Conservation (phyloP, 2,113 vertebrate genomes). For the Microcebus jonahi region DNA sequence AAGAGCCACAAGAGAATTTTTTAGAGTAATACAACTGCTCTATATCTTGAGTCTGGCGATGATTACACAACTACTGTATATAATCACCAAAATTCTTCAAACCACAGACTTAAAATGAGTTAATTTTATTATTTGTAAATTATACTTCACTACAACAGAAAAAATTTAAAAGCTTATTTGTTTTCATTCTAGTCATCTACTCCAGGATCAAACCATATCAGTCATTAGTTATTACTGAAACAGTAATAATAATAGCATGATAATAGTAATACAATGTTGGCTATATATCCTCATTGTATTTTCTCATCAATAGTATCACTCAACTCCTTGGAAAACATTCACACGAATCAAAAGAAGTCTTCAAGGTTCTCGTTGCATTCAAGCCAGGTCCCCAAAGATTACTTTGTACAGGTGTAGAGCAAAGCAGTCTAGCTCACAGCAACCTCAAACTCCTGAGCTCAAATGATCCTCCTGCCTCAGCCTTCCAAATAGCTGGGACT, state of each 20-base stretch:
- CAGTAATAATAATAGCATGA: fast-evolving
- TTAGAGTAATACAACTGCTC: not conserved
- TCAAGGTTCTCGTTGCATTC: not conserved
- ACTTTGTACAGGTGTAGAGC: no score
- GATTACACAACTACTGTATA: fast-evolving
- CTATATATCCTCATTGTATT: not conserved
- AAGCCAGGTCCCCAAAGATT: not conserved
- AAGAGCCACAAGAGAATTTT: not conserved
- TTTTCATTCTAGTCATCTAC: not conserved
- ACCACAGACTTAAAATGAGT: not conserved
- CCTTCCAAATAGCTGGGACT: no score
- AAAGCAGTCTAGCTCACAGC: not conserved
- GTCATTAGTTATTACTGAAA: not conserved
- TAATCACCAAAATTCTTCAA: not conserved
- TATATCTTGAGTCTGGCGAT: fast-evolving
- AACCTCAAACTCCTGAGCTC: no score
- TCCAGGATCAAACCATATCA: not conserved
- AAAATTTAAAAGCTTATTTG: not conserved
- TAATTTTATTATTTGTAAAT: not conserved
- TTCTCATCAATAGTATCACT: not conserved
- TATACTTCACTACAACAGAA: not conserved
- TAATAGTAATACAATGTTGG: fast-evolving
- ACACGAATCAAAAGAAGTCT: not conserved
- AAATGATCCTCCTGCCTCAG: no score
- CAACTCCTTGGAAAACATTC: no score